Conservation (phyloP, 2,797 vertebrate species). For the Prunella strophiata region DNA sequence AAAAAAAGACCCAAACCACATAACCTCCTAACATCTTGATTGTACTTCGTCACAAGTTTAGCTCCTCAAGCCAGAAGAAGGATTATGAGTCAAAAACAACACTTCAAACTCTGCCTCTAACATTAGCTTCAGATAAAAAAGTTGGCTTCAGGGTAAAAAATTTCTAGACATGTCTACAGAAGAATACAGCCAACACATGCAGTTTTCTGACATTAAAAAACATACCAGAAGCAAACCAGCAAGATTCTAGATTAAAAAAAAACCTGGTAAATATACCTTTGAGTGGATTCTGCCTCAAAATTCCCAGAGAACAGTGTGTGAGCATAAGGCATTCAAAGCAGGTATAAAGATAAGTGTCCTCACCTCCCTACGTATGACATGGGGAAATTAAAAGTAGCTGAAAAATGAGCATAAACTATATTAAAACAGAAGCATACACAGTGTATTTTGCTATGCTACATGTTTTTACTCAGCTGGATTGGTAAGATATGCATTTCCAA, state of each 20-base stretch:
- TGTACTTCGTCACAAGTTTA: background rate
- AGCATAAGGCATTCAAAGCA: background rate
- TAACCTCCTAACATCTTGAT: background rate
- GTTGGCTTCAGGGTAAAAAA: background rate
- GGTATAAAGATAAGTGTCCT: background rate
- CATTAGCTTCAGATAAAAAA: background rate
- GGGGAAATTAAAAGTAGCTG: background rate
- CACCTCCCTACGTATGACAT: background rate
- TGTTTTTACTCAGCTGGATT: background rate
- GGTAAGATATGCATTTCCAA: background rate
- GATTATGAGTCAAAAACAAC: background rate
- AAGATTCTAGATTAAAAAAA: background rate
- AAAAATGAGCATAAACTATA: background rate
- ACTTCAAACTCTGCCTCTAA: background rate
- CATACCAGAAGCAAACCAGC: background rate
- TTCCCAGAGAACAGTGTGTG: background rate
- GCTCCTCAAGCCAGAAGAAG: background rate
- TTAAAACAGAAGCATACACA: background rate
- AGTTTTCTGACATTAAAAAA: constrained; percentile 14
- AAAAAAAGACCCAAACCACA: background rate
- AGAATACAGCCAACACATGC: background rate
- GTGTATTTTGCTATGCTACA: background rate
- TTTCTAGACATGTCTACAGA: background rate
- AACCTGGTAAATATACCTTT: background rate
- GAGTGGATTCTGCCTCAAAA: background rate